Base-by-base conservation (phyloP, 2,797 vertebrate genomes). In the Rhinogobio ventralis region DNA sequence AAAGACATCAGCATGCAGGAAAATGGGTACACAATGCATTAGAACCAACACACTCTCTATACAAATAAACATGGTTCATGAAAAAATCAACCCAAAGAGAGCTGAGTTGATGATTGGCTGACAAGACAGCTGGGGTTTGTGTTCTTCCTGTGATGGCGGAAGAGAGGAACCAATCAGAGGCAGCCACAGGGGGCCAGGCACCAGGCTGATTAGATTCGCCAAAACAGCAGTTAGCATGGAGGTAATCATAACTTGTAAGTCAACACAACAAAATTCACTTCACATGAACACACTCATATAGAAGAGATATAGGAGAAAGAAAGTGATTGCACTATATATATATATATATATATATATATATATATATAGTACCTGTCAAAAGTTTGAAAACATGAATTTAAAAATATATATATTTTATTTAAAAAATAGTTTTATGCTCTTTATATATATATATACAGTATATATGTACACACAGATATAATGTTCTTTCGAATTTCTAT, bases 81-180 rank as follows among this genome's bases (percentile, higher is more conserved):
- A n/a, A 71, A 74, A 76, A 51, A 45, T 42, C 66, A 81, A 81
- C 62, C 36, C 49, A 85, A 45, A 76, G 28, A 83, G 67, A 83
- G 68, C 78, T 15, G 17, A 76, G 73, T 14, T 83, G 73, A 60
- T 85, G 68, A 86, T 74, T 81, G 86, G 77, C 57, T 88, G 75
- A 82, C 67, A 80, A 75, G 76, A 74, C 86, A 82, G 85, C 80
- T 78, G 81, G 71, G n/a, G 60, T 79, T 86, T 85, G 71, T 85
- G 55, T 76, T 81, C 73, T 83, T 90, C 85, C 81, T 85, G 79
- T 85, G 30, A 88, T 87, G 80, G 84, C 28, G 72, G 74, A 85
- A 88, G 64, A 89, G 76, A 77, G 80, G 67, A 88, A 86, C 89
- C 89, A 90, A 90, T 88, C 89, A 90, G 83, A 87, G 28, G 49